Evolutionary conservation across 2,797 vertebrate genomes (phyloP), one percentile per base, ranked within the genome.

Genomic region (Vireo griseus): DNA sequence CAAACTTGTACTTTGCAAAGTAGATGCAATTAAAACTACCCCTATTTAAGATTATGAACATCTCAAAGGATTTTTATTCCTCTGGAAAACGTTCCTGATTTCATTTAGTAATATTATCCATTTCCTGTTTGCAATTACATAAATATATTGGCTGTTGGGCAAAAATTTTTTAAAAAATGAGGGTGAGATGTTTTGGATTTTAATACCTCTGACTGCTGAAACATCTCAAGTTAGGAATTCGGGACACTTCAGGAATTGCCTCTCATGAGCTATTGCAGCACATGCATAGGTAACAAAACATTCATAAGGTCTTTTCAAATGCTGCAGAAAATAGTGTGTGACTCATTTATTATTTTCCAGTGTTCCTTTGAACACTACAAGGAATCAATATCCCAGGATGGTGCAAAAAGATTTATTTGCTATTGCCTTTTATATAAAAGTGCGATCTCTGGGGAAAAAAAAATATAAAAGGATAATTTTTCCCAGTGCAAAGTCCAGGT

Each of bases 101-200:
- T 88, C 7, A 26, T 79, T 76, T 67, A 55, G n/a, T 39, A 10
- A 33, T 29, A 47, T 48, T 48, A 37, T 44, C 8, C 4, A n/a
- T 28, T 75, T 85, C 11, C 4, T 65, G 6, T 62, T 69, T 51
- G 6, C 7, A 42, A 3, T 44, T 48, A 19, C 17, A 18, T 67
- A 69, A 92, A 57, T 12, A 28, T 9, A 14, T 3, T 52, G 2
- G 4, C 1, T 52, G 68, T 94, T 55, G 42, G 19, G 16, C 5
- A 1, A 39, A 65, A 51, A 40, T 2, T 35, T 35, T 35, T 35
- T 15, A 40, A 52, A 13, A 78, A 37, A 18, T 2, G 2, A 8
- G 5, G 0, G 1, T 6, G 4, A 5, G 1, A 1, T 0, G 0
- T 11, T 67, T 28, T 5, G 6, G 24, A n/a, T 61, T 83, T 68